These are phyloP conservation scores for Cydia amplana DNA, from an alignment of 1,140 invertebrate genomes.

Conservation along the genomic window DNA sequence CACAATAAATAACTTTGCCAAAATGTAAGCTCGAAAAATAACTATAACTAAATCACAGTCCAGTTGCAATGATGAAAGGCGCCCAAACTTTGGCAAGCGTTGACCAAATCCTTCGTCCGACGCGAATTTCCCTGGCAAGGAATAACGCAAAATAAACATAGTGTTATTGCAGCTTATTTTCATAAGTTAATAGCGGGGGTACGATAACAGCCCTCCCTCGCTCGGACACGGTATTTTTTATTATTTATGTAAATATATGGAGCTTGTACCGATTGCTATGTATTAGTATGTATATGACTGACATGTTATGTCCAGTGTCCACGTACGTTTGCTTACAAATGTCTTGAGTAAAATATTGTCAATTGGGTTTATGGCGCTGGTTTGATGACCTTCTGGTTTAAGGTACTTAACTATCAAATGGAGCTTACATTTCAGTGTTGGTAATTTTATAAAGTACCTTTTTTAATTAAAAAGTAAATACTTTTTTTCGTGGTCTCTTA, in stretches of 20 bases:
- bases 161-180: constrained; percentile 78
- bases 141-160: constrained; percentile 76
- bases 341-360: constrained; percentile 11
- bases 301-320: constrained; percentile 24
- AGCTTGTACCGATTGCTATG: constrained; percentile 28
- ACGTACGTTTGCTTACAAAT: constrained; percentile 27
- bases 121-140: constrained; percentile 65
- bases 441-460: not conserved
- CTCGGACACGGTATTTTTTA: constrained; percentile 55
- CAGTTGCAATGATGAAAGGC: constrained; percentile 24
- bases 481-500: not conserved
- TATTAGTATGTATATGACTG: constrained; percentile 30
- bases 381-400: constrained; percentile 7
- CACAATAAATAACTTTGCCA: not conserved
- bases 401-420: too few species aligned
- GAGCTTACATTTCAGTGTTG: not conserved
- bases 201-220: constrained; percentile 43
- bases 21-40: not conserved
- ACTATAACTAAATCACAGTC: constrained; percentile 16
- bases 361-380: not conserved
- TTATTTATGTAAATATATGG: constrained; percentile 61
- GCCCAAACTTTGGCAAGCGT: constrained; percentile 49
- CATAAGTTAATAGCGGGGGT: constrained; percentile 72
- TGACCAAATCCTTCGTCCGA: constrained; percentile 54
- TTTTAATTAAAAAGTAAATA: not conserved